Evolutionary conservation across 35 echinoderm and acorn worm species (phyloP), one percentile per base, ranked within the genome.

Genomic region (Lytechinus variegatus): DNA sequence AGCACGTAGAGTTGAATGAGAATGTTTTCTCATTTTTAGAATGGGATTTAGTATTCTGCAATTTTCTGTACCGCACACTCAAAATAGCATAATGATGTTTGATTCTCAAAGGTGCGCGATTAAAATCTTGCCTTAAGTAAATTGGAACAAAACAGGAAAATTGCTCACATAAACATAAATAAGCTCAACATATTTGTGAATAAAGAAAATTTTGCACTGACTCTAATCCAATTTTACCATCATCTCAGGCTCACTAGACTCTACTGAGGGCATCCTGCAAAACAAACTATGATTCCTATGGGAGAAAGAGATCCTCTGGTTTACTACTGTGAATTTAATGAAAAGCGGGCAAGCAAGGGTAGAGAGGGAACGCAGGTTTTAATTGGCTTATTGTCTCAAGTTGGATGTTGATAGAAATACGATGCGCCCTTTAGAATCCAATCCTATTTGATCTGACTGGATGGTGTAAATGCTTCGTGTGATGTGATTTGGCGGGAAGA

Each of bases 311-410:
- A 21, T 72, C 61, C 61, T 21, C 61, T 72, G 1, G 16, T 79
- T 16, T 7, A 79, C 66, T 79, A 79, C 66, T 21, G 66, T 79
- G 66, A 79, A 79, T 79, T 79, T n/a, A 79, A 79, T 79, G 66
- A 79, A 79, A 79, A 79, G 66, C 66, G 66, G 66, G 66, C 66
- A 24, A 79, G 16, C 66, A 24, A 79, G 66, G 66, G 66, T 79
- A 24, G 19, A 79, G 66, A 5, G n/a, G 7, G 66, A 79, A 79
- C 19, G 19, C 16, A 79, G 66, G 3, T 79, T 79, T 79, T 79
- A 79, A 79, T 79, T 79, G 66, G 66, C 66, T 79, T 79, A 79
- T 79, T 79, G 66, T 79, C 66, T 79, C 66, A 79, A 79, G 19
- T 79, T 79, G 16, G 66, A 79, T 79, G 66, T 79, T 79, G 19